Percentiles rank a stretch among this genome's conserved stretches.
phyloP scores from a whole-genome alignment of 2,888 invertebrate species.

The Cacoxenus indagator region DNA sequence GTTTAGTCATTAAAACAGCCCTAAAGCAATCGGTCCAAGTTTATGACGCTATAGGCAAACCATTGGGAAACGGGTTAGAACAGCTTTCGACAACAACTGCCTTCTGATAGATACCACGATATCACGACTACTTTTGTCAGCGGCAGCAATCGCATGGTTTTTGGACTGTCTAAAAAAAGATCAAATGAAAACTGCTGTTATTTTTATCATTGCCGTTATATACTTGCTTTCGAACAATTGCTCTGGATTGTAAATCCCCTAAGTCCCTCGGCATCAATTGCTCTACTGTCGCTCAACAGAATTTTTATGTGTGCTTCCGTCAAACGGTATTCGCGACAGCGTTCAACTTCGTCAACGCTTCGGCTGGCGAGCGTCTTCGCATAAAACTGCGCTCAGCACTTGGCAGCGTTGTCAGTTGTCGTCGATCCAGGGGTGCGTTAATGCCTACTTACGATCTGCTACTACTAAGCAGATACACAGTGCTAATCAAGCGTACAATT shows the following conservation, averaged over 20 bases:
- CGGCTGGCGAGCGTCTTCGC: slow-evolving; percentile 9
- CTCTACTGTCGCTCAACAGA: background rate
- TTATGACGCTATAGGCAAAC: background rate
- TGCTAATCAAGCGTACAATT: background rate
- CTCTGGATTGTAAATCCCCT: background rate
- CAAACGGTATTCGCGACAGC: background rate
- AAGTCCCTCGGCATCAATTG: background rate
- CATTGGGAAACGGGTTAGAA: background rate
- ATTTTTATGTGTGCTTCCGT: slow-evolving; percentile 1
- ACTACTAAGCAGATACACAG: background rate
- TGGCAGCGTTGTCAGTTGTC: slow-evolving; percentile 45
- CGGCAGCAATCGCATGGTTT: background rate
- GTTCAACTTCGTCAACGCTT: slow-evolving; percentile 31
- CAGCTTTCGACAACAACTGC: background rate
- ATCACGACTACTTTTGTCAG: too few relatives aligned
- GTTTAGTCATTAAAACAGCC: background rate
- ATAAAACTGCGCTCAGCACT: slow-evolving; percentile 54
- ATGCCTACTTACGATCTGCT: background rate
- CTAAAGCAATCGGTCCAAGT: background rate
- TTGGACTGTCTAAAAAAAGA: background rate
- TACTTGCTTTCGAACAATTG: background rate
- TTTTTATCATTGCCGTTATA: background rate
- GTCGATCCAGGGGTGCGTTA: slow-evolving; percentile 25
- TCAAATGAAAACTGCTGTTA: too few relatives aligned
- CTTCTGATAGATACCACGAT: background rate